A percentile compares a stretch with the other conserved stretches of the same genome.
Conservation (phyloP, 2,113 vertebrate genomes). For the Ceyx margarethae region DNA sequence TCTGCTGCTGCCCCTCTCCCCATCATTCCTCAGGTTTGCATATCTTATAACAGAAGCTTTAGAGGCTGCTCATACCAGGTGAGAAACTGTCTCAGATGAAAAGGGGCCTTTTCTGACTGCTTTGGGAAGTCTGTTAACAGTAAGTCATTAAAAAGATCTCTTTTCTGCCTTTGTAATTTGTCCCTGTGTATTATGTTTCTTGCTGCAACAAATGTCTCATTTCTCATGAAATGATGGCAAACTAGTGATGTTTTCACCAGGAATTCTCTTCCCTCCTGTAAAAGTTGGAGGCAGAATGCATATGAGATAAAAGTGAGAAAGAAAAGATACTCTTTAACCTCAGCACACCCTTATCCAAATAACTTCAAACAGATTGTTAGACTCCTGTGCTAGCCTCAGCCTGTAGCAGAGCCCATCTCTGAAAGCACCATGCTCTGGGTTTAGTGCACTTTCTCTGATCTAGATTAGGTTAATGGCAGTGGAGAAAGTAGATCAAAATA, state of each 20-base stretch:
- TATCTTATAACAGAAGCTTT: constrained; percentile 63
- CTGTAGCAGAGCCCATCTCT: background rate
- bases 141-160: constrained; percentile 72
- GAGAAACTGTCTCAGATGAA: constrained; percentile 67
- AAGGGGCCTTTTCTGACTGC: constrained; percentile 57
- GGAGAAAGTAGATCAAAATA: background rate
- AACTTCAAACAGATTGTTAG: background rate
- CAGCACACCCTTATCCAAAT: background rate
- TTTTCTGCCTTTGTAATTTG: constrained; percentile 72
- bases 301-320: background rate
- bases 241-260: constrained; percentile 5
- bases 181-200: constrained; percentile 64
- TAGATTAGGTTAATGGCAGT: background rate
- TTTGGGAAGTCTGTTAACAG: constrained; percentile 74
- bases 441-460: background rate
- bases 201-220: constrained; percentile 32
- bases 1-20: background rate
- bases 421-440: background rate
- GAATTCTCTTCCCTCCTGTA: background rate
- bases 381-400: background rate
- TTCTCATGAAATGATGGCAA: constrained; percentile 49
- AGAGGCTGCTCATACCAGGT: constrained; percentile 52
- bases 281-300: background rate
- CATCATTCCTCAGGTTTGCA: constrained; percentile 46
- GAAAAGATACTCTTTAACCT: background rate